A percentile compares a stretch with the other conserved stretches of the same genome.
Evolutionary conservation across 2,888 invertebrate species (phyloP).

Genomic region (Allolobophora icterica): DNA sequence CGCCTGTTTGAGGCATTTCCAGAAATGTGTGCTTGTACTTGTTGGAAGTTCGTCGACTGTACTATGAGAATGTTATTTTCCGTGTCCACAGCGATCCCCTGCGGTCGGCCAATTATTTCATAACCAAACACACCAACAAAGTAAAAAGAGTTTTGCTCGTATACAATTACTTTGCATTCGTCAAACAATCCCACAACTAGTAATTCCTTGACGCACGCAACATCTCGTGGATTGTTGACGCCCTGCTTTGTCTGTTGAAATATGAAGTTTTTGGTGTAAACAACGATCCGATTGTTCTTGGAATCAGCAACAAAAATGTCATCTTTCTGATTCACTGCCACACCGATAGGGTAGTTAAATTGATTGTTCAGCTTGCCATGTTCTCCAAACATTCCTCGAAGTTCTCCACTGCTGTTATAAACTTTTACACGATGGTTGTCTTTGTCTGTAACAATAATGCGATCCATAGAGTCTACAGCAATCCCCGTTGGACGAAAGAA

Average conservation of each 20-base stretch:
- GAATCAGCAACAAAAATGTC: slow-evolving; percentile 15
- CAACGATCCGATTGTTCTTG: slow-evolving; percentile 15
- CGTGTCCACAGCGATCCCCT: slow-evolving; percentile 12
- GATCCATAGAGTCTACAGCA: neutral
- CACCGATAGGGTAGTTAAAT: neutral
- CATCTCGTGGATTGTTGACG: slow-evolving; percentile 1
- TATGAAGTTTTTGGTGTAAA: neutral
- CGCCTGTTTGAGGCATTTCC: neutral
- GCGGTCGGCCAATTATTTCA: neutral
- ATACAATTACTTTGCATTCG: neutral
- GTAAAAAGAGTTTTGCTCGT: neutral
- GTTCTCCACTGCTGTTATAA: neutral
- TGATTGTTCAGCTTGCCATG: neutral
- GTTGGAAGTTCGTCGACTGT: neutral
- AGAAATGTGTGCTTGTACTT: neutral
- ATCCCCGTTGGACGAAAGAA: slow-evolving; percentile 8
- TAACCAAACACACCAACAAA: neutral
- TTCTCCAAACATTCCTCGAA: neutral
- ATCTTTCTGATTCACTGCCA: neutral
- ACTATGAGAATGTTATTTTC: neutral
- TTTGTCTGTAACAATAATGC: neutral
- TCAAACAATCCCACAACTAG: neutral
- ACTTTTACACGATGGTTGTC: slow-evolving; percentile 22
- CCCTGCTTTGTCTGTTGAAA: neutral
- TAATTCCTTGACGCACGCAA: neutral